phyloP scores from a whole-genome alignment of 92 coral and sea anemone species.

The Paragorgia papillata region DNA sequence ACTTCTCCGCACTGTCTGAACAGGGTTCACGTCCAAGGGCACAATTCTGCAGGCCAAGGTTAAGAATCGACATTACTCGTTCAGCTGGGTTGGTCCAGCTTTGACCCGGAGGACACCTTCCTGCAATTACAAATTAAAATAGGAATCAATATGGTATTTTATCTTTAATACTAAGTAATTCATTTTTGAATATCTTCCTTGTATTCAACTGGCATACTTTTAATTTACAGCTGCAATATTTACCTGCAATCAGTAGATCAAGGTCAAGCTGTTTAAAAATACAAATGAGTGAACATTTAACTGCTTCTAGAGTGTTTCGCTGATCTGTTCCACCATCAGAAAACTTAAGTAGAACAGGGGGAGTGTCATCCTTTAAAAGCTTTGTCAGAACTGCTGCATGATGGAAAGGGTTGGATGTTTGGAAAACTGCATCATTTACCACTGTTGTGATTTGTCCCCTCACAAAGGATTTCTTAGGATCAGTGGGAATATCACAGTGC shows the following conservation, averaged over 20 bases:
- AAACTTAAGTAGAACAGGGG: conserved; percentile 19
- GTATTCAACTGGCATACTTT: too few species aligned
- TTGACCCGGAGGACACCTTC: conserved; percentile 23
- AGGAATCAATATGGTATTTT: too few species aligned
- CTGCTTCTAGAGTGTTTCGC: conserved; percentile 3
- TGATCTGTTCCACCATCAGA: conserved; percentile 40
- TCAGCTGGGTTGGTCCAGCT: conserved; percentile 35
- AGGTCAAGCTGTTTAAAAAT: conserved; percentile 17
- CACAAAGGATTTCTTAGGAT: conserved; percentile 59
- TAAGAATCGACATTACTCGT: conserved; percentile 16
- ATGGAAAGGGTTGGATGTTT: conserved; percentile 50
- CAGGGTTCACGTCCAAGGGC: neutral
- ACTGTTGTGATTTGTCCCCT: conserved; percentile 54
- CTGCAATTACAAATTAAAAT: too few species aligned
- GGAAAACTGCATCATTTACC: conserved; percentile 57
- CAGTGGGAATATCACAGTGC: conserved; percentile 46
- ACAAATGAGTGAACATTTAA: neutral
- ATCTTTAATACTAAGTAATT: too few species aligned
- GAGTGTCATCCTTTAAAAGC: conserved; percentile 1
- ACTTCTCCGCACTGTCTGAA: neutral
- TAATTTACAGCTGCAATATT: too few species aligned
- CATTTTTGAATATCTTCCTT: too few species aligned
- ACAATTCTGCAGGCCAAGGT: conserved; percentile 14
- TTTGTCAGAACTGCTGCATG: conserved; percentile 52
- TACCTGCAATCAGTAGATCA: too few species aligned